A percentile compares a stretch with the other conserved stretches of the same genome.
Evolutionary conservation across 2,888 invertebrate species (phyloP).

Genomic region (Osmoderma eremita): DNA sequence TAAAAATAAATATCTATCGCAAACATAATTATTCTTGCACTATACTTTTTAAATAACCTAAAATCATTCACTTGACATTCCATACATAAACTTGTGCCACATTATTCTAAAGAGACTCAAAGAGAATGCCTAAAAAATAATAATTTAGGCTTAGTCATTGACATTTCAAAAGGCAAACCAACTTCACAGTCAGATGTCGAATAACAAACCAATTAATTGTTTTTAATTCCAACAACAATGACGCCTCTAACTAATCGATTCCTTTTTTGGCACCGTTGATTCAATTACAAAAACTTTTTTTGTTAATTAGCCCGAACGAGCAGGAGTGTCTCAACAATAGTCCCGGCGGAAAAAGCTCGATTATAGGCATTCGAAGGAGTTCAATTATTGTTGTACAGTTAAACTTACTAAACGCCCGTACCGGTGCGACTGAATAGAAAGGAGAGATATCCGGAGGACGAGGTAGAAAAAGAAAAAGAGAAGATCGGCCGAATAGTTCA

Average conservation of each 20-base stretch:
- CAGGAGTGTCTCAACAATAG: slow-evolving; percentile 40
- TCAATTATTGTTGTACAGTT: slow-evolving; percentile 39
- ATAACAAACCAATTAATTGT: slow-evolving; percentile 33
- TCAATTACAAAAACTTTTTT: slow-evolving; percentile 25
- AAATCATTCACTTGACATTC: neutral
- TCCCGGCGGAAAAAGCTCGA: slow-evolving; percentile 26
- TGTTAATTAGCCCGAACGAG: slow-evolving; percentile 27
- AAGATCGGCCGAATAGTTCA: slow-evolving; percentile 56
- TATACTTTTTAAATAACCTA: neutral
- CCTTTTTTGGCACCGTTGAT: slow-evolving; percentile 35
- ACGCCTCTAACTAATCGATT: slow-evolving; percentile 35
- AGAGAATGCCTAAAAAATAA: slow-evolving; percentile 5
- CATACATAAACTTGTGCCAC: slow-evolving; percentile 23
- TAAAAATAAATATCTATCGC: no score
- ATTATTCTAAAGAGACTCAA: slow-evolving; percentile 1
- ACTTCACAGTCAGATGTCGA: slow-evolving; percentile 17
- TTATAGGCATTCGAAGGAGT: slow-evolving; percentile 33
- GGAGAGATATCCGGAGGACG: neutral
- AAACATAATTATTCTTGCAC: no score
- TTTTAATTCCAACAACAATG: slow-evolving; percentile 31
- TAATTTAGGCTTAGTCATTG: slow-evolving; percentile 16
- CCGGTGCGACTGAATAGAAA: neutral
- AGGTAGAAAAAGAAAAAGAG: slow-evolving; percentile 13
- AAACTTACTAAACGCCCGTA: slow-evolving; percentile 26
- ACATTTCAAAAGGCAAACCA: slow-evolving; percentile 31